These are phyloP conservation scores for Penaeus vannamei DNA, from an alignment of 1,140 invertebrate species.

Conservation along the genomic window DNA sequence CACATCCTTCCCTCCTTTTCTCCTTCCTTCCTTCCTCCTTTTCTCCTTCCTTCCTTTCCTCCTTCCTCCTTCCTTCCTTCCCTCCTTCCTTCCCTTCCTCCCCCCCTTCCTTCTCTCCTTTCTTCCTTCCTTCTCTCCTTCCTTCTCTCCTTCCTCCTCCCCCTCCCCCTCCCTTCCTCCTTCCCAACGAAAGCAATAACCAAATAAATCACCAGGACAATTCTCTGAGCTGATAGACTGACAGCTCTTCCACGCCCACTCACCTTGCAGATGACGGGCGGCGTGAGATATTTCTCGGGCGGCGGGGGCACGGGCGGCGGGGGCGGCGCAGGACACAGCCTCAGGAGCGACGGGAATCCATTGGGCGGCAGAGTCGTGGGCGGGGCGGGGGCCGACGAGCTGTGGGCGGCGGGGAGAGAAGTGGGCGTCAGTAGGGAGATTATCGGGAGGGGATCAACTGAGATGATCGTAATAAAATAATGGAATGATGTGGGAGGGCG, in stretches of 20 bases:
- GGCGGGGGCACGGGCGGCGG: constrained; percentile 71
- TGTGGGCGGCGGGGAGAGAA: too few species aligned
- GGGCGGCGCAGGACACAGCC: constrained; percentile 8
- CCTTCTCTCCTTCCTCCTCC: not conserved
- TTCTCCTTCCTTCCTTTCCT: not conserved
- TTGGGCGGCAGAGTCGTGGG: too few species aligned
- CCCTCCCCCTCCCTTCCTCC: too few species aligned
- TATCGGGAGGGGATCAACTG: too few species aligned
- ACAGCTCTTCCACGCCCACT: constrained; percentile 69
- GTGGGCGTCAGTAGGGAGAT: too few species aligned
- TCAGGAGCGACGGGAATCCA: not conserved
- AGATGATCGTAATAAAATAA: too few species aligned
- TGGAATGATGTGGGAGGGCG: too few species aligned
- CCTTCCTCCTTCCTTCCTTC: not conserved
- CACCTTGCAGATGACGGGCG: constrained; percentile 72
- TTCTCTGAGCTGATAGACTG: not conserved
- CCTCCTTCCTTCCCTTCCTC: too few species aligned
- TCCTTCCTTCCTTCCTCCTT: too few species aligned
- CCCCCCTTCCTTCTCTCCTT: not conserved
- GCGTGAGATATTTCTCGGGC: constrained; percentile 71
- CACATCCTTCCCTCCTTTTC: too few species aligned
- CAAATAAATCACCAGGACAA: not conserved
- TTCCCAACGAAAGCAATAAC: too few species aligned
- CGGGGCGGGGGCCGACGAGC: too few species aligned
- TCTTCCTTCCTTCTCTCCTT: not conserved